phyloP scores from a whole-genome alignment of 1,140 invertebrate species.

The Brachionus rotundiformis region DNA sequence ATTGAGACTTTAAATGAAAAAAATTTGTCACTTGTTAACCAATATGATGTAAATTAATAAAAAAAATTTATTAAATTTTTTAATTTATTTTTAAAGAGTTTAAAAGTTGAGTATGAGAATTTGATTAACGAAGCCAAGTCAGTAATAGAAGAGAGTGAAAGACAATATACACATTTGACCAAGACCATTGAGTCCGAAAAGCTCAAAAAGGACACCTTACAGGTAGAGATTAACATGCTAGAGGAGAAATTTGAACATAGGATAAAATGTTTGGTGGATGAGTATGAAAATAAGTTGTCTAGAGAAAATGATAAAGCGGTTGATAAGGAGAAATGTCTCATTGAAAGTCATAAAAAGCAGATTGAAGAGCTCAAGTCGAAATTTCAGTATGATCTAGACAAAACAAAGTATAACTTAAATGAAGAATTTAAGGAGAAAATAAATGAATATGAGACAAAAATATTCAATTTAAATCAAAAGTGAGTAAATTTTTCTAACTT shows the following conservation, averaged over 20 bases:
- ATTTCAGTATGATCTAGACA: conserved; percentile 14
- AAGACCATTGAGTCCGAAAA: conserved; percentile 26
- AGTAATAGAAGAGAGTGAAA: conserved; percentile 25
- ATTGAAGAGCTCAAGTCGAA: conserved; percentile 22
- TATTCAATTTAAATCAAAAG: conserved; percentile 18
- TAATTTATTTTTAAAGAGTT: conserved; percentile 28
- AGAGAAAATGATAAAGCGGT: not conserved
- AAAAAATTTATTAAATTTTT: not conserved
- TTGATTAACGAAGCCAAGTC: conserved; percentile 27
- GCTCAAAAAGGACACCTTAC: conserved; percentile 23
- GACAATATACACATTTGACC: conserved; percentile 9
- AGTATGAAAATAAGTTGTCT: conserved; percentile 9
- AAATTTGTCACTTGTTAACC: not conserved
- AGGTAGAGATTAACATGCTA: conserved; percentile 45
- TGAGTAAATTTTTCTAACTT: no score
- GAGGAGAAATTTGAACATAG: conserved; percentile 49
- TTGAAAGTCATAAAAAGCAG: not conserved
- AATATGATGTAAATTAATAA: conserved; percentile 37
- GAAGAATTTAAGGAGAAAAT: conserved; percentile 21
- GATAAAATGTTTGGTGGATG: not conserved
- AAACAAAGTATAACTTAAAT: not conserved
- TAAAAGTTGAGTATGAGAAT: conserved; percentile 50
- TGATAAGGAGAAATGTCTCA: not conserved
- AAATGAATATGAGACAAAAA: conserved; percentile 37
- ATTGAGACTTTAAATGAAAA: conserved; percentile 5